A percentile compares a stretch with the other conserved stretches of the same genome.
Conservation (phyloP, 2,113 vertebrate species). For the Chaetops frenatus region DNA sequence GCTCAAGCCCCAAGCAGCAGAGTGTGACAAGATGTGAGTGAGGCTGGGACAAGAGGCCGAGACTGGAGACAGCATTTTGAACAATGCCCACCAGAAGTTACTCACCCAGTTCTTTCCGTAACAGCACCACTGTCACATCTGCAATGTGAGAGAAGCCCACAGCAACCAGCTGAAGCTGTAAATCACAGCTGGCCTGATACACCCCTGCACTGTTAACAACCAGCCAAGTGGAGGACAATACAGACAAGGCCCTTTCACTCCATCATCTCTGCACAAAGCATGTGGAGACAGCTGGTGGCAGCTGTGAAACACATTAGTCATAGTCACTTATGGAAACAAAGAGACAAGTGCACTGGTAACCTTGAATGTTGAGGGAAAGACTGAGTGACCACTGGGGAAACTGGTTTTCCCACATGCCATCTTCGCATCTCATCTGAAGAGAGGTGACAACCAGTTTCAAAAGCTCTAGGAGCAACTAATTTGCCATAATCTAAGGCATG, state of each 20-base stretch:
- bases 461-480: neutral
- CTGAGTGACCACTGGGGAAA: neutral
- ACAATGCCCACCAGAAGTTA: neutral
- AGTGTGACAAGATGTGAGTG: neutral
- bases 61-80: neutral
- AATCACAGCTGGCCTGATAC: neutral
- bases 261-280: neutral
- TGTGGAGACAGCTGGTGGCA: neutral
- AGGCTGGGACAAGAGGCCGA: neutral
- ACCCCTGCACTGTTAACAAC: neutral
- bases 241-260: neutral
- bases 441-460: neutral
- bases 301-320: neutral
- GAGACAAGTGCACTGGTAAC: neutral
- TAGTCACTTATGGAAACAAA: neutral
- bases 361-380: neutral
- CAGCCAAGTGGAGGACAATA: neutral
- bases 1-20: accelerated
- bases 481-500: neutral
- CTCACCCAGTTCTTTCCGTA: neutral
- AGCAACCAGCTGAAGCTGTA: neutral
- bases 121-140: neutral
- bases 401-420: neutral
- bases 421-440: neutral
- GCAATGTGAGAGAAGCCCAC: neutral